Conservation (phyloP, 30 jellyfish, hydroid and myxozoan genomes). For the Hydractinia symbiolongicarpus region DNA sequence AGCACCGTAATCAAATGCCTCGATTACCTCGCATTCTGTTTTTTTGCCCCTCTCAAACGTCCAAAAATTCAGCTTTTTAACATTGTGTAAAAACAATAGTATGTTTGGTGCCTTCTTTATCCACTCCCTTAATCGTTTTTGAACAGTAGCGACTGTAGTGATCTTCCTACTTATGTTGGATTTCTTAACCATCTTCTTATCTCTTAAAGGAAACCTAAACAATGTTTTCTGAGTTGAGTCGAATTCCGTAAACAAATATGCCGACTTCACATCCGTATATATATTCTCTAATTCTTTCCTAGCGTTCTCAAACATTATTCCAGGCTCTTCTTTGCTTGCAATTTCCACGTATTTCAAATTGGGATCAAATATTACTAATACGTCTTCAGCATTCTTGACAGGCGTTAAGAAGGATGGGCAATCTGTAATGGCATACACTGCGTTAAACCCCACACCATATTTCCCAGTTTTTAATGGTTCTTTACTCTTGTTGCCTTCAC, state of each 20-base stretch:
- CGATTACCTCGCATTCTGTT: neutral
- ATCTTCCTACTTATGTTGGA: conserved; percentile 33
- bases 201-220: conserved; percentile 66
- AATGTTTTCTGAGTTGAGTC: conserved; percentile 37
- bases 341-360: conserved; percentile 37
- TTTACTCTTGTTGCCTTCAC: conserved; percentile 55
- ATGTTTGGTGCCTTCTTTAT: conserved; percentile 29
- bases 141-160: conserved; percentile 24
- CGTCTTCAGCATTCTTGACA: conserved; percentile 17
- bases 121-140: conserved; percentile 12
- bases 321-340: conserved; percentile 57
- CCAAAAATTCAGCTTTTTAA: neutral
- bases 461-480: conserved; percentile 71
- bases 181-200: conserved; percentile 23
- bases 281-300: conserved; percentile 20
- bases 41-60: neutral
- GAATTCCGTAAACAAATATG: conserved; percentile 17
- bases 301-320: conserved; percentile 57
- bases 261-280: conserved; percentile 18
- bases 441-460: conserved; percentile 84
- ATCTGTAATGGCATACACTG: conserved; percentile 71
- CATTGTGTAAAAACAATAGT: conserved; percentile 35
- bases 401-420: conserved; percentile 52
- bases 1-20: neutral
- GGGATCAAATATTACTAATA: conserved; percentile 70